These are phyloP conservation scores for Sebastes cheni DNA, from an alignment of 2,797 vertebrate genomes.

Conservation along the genomic window DNA sequence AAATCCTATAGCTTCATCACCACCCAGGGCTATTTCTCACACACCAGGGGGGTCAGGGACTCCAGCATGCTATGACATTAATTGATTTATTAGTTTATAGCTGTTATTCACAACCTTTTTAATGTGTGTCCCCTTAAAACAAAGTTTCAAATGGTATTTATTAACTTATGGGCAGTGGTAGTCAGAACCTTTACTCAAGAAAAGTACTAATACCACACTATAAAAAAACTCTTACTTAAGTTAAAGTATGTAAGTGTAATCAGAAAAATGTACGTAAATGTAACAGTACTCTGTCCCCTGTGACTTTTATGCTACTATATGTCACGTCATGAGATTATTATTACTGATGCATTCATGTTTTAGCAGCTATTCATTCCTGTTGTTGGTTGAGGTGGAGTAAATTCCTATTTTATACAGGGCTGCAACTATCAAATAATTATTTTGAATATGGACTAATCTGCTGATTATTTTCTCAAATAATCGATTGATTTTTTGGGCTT, in stretches of 20 bases:
- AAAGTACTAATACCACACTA: not conserved
- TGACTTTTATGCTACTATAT: not conserved
- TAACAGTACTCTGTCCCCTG: not conserved
- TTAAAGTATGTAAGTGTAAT: not conserved
- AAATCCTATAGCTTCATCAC: conserved; percentile 6
- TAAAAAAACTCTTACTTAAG: not conserved
- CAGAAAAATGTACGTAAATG: not conserved
- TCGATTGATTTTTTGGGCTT: not conserved
- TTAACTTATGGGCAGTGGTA: not conserved
- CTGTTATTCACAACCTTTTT: conserved; percentile 11
- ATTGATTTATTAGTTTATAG: conserved; percentile 57
- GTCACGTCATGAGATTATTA: too few species aligned
- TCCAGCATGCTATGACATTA: conserved; percentile 1
- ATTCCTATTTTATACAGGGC: not conserved
- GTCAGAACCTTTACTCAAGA: not conserved
- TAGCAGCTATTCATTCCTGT: not conserved
- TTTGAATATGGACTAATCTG: not conserved
- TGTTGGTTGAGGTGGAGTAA: not conserved
- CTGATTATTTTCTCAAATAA: not conserved
- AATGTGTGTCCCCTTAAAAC: not conserved
- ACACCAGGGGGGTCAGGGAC: not conserved
- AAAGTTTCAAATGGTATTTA: not conserved
- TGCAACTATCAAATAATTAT: not conserved
- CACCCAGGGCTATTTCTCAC: conserved; percentile 62
- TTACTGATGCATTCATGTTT: not conserved